A percentile compares a stretch with the other conserved stretches of the same genome.
phyloP scores from a whole-genome alignment of 2,797 vertebrate genomes.

The Saxicola maurus region DNA sequence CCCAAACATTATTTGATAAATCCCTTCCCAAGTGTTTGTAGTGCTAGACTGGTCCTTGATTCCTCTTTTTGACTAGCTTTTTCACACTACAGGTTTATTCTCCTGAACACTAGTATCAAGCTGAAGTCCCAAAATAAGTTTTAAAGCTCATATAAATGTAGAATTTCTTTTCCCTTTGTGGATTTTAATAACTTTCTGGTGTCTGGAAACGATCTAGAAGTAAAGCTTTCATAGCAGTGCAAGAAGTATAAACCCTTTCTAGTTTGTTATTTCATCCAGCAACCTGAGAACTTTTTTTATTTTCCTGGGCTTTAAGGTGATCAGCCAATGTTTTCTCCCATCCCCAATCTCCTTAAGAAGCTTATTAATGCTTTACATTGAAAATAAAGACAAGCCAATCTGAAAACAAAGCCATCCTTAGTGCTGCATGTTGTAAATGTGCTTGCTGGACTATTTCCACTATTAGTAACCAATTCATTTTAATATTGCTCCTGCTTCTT shows the following conservation, averaged over 20 bases:
- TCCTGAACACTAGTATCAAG: not conserved
- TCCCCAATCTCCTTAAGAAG: constrained; percentile 10
- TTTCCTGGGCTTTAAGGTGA: constrained; percentile 40
- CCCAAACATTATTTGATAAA: not conserved
- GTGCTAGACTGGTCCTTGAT: not conserved
- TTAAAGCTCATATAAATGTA: constrained; percentile 25
- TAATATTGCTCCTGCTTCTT: constrained; percentile 9
- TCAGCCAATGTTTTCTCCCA: constrained; percentile 30
- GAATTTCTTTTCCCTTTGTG: constrained; percentile 31
- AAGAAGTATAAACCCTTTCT: constrained; percentile 44
- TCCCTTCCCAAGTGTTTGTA: not conserved
- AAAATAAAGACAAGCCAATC: constrained; percentile 43
- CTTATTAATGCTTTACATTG: constrained; percentile 30
- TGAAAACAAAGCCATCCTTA: constrained; percentile 24
- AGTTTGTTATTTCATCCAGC: constrained; percentile 55
- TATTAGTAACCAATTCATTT: constrained; percentile 40
- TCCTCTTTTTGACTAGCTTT: not conserved
- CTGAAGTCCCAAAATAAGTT: constrained; percentile 5
- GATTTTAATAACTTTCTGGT: constrained; percentile 45
- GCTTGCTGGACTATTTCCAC: constrained; percentile 11
- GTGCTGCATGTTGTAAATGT: not conserved
- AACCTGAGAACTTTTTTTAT: constrained; percentile 41
- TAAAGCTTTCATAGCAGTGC: constrained; percentile 41
- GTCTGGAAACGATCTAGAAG: constrained; percentile 57
- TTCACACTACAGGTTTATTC: not conserved